Conservation (phyloP, 2,113 vertebrate species). For the Dicaeum eximium region DNA sequence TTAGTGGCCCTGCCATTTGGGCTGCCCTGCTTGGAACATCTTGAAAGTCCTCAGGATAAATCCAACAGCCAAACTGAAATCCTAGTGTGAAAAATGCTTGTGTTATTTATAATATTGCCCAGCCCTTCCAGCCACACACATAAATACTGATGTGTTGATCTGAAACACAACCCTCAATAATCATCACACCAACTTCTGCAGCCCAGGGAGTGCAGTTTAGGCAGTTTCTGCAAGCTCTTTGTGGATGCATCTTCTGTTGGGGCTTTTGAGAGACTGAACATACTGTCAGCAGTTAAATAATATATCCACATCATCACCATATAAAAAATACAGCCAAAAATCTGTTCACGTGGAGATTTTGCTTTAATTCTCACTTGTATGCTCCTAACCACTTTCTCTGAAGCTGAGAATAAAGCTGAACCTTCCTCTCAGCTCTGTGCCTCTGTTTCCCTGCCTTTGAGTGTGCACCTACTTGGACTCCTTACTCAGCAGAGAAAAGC, state of each 20-base stretch:
- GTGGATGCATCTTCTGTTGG: neutral
- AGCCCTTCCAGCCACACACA: neutral
- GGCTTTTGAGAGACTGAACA: neutral
- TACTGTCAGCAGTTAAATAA: constrained; percentile 32
- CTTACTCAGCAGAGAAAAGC: neutral
- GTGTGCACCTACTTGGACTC: neutral
- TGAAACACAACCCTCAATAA: neutral
- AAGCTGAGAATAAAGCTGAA: neutral
- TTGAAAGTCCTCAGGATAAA: neutral
- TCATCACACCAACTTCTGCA: neutral
- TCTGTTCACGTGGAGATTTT: neutral
- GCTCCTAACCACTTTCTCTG: neutral
- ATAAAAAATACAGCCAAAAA: constrained; percentile 22
- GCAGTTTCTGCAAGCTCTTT: neutral
- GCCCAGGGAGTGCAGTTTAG: neutral
- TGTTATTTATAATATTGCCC: neutral
- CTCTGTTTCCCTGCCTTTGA: neutral
- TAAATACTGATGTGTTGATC: neutral
- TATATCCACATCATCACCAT: neutral
- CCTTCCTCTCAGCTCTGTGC: neutral
- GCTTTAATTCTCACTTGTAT: neutral
- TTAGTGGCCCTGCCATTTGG: neutral
- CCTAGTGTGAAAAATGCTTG: neutral
- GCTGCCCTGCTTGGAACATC: neutral
- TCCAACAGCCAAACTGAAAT: neutral